Evolutionary conservation across 2,888 invertebrate species (phyloP), one percentile per base, ranked within the genome.

Genomic region (Esperia sulphurella): DNA sequence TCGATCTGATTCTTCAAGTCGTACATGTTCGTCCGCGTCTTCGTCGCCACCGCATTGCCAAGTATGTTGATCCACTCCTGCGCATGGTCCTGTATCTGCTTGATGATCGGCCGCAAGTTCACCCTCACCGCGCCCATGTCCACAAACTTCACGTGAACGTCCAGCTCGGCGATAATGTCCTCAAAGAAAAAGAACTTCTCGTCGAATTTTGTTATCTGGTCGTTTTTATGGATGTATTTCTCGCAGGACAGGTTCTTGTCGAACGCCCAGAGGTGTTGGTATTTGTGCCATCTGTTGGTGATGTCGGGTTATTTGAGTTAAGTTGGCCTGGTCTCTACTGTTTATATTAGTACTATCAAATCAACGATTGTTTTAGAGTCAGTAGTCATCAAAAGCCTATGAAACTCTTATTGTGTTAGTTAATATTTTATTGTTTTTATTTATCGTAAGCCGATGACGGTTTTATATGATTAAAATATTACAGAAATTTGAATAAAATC

Each of bases 131-230:
- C 92, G n/a, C 91, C 92, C 29, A 95, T 86, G 57, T 95, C 93
- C 0, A 92, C 89, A 61, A 90, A 92, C 41, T 91, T 84, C 6
- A 90, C 83, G 68, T 93, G 92, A 0, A 67, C 71, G 8, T 91
- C 76, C 44, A 96, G 79, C 54, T 95, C 94, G 3, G 92, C 87
- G 13, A 95, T 92, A 7, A 96, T 93, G 56, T 93, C 93, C 61
- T 93, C 93, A 77, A 96, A 97, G 75, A 94, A 96, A 75, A 94
- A 93, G 65, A 98, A 94, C 73, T 95, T 95, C 63, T 96, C 95
- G 65, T 97, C 96, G 75, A 94, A 96, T 53, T 92, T 91, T 37
- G 71, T 70, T 21, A 90, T 85, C 53, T 87, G 83, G 1, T 88
- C 83, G 61, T 78, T 62, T 54, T 92, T 93, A 41, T 91, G 89